phyloP scores from a whole-genome alignment of 2,888 invertebrate genomes.

The Patella caerulea region DNA sequence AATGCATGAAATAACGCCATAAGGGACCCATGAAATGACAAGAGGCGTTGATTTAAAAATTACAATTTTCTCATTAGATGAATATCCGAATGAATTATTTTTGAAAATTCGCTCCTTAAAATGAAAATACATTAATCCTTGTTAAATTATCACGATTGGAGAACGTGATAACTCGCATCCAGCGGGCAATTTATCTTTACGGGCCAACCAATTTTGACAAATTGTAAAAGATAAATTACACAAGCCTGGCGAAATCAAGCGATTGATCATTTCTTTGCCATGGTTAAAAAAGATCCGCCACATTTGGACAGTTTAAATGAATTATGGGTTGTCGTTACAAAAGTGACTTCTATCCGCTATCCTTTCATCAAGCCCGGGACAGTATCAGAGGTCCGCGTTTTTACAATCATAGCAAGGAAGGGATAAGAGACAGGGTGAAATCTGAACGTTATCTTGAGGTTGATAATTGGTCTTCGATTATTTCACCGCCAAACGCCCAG shows the following conservation, averaged over 20 bases:
- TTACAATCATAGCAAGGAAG: not conserved
- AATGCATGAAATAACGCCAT: not conserved
- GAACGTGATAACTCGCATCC: not conserved
- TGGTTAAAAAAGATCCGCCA: slow-evolving; percentile 3
- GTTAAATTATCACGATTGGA: slow-evolving; percentile 8
- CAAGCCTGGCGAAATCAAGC: not conserved
- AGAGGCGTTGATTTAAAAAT: not conserved
- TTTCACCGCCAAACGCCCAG: not conserved
- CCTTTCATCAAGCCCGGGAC: not conserved
- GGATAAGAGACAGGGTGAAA: not conserved
- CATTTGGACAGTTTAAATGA: slow-evolving; percentile 3
- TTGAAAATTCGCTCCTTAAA: slow-evolving; percentile 1
- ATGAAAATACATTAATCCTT: slow-evolving; percentile 2
- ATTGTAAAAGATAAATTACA: not conserved
- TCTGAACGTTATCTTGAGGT: slow-evolving; percentile 9
- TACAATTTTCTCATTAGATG: slow-evolving; percentile 9
- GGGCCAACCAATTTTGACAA: slow-evolving; percentile 1
- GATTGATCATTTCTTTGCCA: not conserved
- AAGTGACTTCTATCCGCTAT: slow-evolving; percentile 8
- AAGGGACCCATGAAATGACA: slow-evolving; percentile 10
- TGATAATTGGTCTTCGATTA: not conserved
- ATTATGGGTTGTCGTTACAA: not conserved
- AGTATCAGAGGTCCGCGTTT: not conserved
- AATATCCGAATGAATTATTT: slow-evolving; percentile 9
- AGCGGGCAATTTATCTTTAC: not conserved